phyloP scores from a whole-genome alignment of 2,113 vertebrate genomes.

The Limnothrissa miodon region DNA sequence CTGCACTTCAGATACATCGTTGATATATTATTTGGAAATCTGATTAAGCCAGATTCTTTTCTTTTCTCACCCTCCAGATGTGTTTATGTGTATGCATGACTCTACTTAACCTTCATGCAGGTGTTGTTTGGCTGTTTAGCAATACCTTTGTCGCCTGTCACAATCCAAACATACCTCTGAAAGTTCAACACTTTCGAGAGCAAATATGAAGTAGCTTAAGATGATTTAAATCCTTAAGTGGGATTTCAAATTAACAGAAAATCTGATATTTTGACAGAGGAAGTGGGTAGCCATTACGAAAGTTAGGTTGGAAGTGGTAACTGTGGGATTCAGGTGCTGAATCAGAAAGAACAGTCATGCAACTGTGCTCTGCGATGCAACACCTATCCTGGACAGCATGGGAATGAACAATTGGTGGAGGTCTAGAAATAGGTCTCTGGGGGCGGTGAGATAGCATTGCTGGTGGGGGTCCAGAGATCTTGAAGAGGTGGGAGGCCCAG shows the following conservation, averaged over 20 bases:
- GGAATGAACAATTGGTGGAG: neutral
- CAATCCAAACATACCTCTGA: neutral
- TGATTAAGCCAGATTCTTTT: neutral
- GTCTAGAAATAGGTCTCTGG: neutral
- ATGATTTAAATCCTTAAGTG: neutral
- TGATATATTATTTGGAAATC: neutral
- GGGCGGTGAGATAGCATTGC: neutral
- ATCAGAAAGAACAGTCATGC: neutral
- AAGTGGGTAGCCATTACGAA: neutral
- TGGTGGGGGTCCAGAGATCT: conserved; percentile 9
- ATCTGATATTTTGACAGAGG: neutral
- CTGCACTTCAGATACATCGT: conserved; percentile 7
- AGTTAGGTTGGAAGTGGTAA: neutral
- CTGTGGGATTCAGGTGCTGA: neutral
- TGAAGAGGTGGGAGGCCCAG: neutral
- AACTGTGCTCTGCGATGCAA: neutral
- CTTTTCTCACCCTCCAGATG: neutral
- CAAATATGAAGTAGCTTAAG: neutral
- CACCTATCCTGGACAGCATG: neutral
- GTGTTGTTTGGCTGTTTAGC: neutral
- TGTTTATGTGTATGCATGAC: conserved; percentile 3
- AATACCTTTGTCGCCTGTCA: neutral
- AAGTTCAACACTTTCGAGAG: neutral
- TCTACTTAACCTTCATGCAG: neutral
- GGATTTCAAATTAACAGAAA: neutral